These are phyloP conservation scores for Antechinus stuartii DNA, from an alignment of 2,113 vertebrate species.

Conservation along the genomic window DNA sequence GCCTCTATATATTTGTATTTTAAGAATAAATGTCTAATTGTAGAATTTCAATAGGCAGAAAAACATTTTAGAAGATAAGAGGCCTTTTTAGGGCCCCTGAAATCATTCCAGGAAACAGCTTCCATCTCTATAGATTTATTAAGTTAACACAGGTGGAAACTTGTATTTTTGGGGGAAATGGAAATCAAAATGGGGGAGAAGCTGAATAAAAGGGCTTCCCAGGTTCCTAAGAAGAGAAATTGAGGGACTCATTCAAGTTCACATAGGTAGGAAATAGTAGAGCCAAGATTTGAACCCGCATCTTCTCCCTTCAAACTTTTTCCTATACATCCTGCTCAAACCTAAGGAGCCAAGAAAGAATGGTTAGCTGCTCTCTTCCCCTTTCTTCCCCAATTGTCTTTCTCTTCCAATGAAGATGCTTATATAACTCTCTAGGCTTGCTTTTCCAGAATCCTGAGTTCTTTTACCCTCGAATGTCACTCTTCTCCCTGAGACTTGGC, in stretches of 20 bases:
- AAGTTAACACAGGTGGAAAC: neutral
- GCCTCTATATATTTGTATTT: neutral
- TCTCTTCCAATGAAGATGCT: neutral
- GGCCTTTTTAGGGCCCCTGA: neutral
- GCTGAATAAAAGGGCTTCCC: neutral
- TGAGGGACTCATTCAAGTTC: neutral
- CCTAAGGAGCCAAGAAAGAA: neutral
- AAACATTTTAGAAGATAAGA: neutral
- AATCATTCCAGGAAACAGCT: neutral
- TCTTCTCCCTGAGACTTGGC: neutral
- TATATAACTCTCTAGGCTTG: neutral
- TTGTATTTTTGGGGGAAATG: neutral
- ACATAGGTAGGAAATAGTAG: neutral
- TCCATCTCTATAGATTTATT: neutral
- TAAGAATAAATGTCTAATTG: neutral
- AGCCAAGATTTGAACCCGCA: neutral
- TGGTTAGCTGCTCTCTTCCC: no score
- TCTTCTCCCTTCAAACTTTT: neutral
- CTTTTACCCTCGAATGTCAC: neutral
- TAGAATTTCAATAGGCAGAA: neutral
- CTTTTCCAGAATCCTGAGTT: neutral
- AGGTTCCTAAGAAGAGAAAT: neutral
- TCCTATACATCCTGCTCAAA: neutral
- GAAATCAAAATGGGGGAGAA: neutral
- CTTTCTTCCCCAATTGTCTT: neutral